Evolutionary conservation across 2,888 invertebrate genomes (phyloP).

Genomic region (Limnephilus auricula): DNA sequence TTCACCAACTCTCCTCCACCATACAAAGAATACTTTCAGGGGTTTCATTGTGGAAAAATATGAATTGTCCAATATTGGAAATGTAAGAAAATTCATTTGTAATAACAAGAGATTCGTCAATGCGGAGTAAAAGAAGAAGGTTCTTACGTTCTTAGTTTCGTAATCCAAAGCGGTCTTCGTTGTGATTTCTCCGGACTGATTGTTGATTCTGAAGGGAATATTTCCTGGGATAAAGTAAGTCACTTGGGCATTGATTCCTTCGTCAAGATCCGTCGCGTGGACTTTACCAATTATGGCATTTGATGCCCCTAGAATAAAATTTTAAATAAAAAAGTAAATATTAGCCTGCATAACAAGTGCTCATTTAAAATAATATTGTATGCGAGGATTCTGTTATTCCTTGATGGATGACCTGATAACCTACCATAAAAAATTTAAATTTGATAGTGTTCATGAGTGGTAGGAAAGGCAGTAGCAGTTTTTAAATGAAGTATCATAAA

Average conservation of each 20-base stretch:
- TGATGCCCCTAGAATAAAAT: slow-evolving; percentile 71
- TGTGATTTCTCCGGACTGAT: slow-evolving; percentile 86
- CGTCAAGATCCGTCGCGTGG: slow-evolving; percentile 91
- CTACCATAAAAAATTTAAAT: not conserved
- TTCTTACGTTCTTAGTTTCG: slow-evolving; percentile 85
- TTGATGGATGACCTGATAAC: not conserved
- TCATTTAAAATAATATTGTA: not conserved
- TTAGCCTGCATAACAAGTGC: not conserved
- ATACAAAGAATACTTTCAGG: not conserved
- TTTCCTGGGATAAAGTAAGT: slow-evolving; percentile 88
- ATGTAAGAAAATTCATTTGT: no score
- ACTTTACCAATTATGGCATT: slow-evolving; percentile 86
- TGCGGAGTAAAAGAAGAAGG: slow-evolving; percentile 48
- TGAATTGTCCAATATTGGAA: no score
- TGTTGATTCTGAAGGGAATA: slow-evolving; percentile 88
- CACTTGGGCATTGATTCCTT: slow-evolving; percentile 89
- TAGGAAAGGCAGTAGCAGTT: no score
- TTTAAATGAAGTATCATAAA: no score
- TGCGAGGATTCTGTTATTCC: not conserved
- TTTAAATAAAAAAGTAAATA: not conserved
- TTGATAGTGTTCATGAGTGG: no score
- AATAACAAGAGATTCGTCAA: not conserved
- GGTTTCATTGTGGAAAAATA: no score
- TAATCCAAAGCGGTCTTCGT: slow-evolving; percentile 88
- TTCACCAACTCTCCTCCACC: no score